Base-by-base conservation (phyloP, 2,113 vertebrate species). In the Trinectes maculatus region DNA sequence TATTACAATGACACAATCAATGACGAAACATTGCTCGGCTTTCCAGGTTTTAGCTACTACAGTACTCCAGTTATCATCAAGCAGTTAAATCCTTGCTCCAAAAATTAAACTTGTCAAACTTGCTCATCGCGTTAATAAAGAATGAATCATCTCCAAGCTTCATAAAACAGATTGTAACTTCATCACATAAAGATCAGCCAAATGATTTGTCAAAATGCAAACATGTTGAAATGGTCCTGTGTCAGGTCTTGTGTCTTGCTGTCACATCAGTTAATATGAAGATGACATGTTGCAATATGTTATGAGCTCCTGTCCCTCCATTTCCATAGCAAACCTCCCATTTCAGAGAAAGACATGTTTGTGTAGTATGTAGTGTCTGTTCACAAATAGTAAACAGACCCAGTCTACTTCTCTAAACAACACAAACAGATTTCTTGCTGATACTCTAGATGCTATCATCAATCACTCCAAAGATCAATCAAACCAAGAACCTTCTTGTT, bases 271-370 rank as follows among this genome's bases (percentile, higher is more conserved):
- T 51, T 83, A 58, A 71, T 62, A 11, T 31, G 5, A 18, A 54
- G 43, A 68, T 64, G 72, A 87, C 79, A 67, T 37, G 39, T 2
- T 24, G 63, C 64, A 64, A 85, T 77, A 70, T 77, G 69, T 79
- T 55, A 73, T 18, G 37, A 34, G 19, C 49, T 59, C 26, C 36
- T 69, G 68, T 72, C 60, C 46, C 29, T 40, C 26, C 18, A 77
- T 82, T 2, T 2, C 87, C 79, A 77, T 82, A 22, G 77, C 77
- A 83, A 83, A 63, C 51, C 42, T 73, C 28, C 58, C 13, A 21
- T 74, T 47, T 68, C 55, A 56, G 28, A 64, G 42, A 63, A 52
- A 58, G 56, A 70, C 55, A 74, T 57, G 44, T 44, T 0, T 2
- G 61, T 65, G 9, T 62, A n/a, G 19, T 24, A 18, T 7, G 39